Percentiles rank a stretch among this genome's conserved stretches.
These are phyloP conservation scores for Capromys pilorides DNA, from an alignment of 2,797 vertebrate genomes.

Conservation along the genomic window DNA sequence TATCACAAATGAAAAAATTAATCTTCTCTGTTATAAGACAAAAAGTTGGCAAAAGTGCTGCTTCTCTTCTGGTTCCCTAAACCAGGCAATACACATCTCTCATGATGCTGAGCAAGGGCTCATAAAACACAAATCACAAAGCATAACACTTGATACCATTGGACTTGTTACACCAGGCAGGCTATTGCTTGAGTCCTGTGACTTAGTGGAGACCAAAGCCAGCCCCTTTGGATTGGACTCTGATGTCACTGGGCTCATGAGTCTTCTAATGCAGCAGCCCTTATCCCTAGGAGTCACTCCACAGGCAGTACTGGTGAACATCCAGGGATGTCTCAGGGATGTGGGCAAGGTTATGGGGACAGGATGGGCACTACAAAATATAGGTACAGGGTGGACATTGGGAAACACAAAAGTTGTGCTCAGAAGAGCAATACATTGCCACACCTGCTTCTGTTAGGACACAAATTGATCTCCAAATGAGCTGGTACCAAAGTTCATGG, in stretches of 20 bases:
- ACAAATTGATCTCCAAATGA: neutral
- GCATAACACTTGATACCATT: neutral
- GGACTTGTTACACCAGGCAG: neutral
- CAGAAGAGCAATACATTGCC: neutral
- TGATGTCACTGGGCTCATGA: neutral
- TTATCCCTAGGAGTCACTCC: neutral
- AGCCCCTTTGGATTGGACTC: neutral
- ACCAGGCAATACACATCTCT: neutral
- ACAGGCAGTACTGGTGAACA: neutral
- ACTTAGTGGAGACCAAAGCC: neutral
- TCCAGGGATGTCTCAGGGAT: neutral
- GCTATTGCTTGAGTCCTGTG: neutral
- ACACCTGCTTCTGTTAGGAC: neutral
- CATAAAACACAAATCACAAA: neutral
- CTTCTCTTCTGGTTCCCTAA: neutral
- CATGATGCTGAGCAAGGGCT: neutral
- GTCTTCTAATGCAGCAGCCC: neutral
- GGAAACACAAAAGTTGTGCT: neutral
- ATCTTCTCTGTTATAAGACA: neutral
- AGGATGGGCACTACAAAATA: no score
- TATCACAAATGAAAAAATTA: neutral
- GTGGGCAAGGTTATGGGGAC: neutral
- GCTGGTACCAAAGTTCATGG: neutral
- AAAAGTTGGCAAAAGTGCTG: neutral
- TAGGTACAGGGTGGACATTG: rapidly evolving